phyloP scores from a whole-genome alignment of 2,113 vertebrate genomes.

The Pithys albifrons region DNA sequence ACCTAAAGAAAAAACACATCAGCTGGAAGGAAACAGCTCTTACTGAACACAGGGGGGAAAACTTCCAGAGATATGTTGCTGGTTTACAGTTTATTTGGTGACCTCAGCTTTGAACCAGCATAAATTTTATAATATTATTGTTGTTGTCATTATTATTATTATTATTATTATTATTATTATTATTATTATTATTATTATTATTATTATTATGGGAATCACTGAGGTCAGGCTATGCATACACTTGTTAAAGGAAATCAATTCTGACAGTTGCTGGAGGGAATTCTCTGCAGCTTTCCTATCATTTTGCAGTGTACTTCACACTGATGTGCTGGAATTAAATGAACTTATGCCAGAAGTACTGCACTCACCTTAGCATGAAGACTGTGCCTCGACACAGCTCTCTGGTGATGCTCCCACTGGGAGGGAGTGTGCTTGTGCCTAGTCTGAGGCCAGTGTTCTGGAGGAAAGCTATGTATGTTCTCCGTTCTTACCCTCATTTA shows the following conservation, averaged over 20 bases:
- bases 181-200: neutral
- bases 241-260: slow-evolving; percentile 29
- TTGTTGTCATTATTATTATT: too few species aligned
- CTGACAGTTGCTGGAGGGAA: slow-evolving; percentile 3
- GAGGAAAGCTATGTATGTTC: neutral
- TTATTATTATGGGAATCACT: neutral
- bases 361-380: neutral
- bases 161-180: too few species aligned
- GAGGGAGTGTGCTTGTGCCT: neutral
- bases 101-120: neutral
- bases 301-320: neutral
- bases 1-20: neutral
- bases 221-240: neutral
- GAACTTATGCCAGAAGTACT: neutral
- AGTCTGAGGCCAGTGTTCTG: neutral
- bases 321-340: neutral
- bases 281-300: slow-evolving; percentile 10
- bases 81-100: slow-evolving; percentile 26
- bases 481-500: neutral
- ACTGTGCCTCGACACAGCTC: neutral
- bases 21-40: neutral
- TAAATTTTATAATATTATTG: neutral
- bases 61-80: neutral
- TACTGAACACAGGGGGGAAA: neutral
- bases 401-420: neutral